Evolutionary conservation across 2,113 vertebrate genomes (phyloP), one percentile per base, ranked within the genome.

Genomic region (Ibidorhyncha struthersii): DNA sequence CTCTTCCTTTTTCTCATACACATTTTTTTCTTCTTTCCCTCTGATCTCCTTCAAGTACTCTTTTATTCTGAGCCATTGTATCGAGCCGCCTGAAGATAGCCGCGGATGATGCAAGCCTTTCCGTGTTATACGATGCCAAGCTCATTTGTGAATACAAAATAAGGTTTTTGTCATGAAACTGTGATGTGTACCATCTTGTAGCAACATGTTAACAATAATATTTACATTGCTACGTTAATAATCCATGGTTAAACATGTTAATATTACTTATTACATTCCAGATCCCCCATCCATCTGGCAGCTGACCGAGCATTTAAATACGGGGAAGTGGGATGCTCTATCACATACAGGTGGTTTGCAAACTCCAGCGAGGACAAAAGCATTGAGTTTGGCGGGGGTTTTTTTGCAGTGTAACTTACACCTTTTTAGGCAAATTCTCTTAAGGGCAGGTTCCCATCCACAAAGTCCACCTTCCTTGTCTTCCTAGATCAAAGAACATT

Each of bases 301-400:
- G 77, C n/a, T 34, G 45, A 53, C 13, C 12, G 3, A 56, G 59
- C 2, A 8, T 32, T 16, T 4, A 36, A 23, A 22, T 6, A 22
- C 8, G 19, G 17, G 58, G 58, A 34, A 59, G 76, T 0, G 18
- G 59, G 19, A n/a, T 9, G 4, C 26, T 3, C 1, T 7, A 49
- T 22, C 59, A 15, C 45, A 6, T 2, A 27, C 16, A 3, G 2
- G 55, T 4, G 40, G 55, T 62, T 56, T n/a, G 53, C 36, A 26
- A 65, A 40, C 56, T 41, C 56, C 63, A 34, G 56, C 1, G 1
- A 66, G 20, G 66, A 72, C 65, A 56, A 47, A 67, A 55, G 18
- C 36, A 11, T 2, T 1, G 10, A 30, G 50, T 10, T 65, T 9
- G n/a, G 43, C 12, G 40, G 43, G 43, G 5, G 26, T 50, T 18